Percentiles rank a stretch among this genome's conserved stretches.
Conservation (phyloP, 2,797 vertebrate genomes). For the Morelia viridis region DNA sequence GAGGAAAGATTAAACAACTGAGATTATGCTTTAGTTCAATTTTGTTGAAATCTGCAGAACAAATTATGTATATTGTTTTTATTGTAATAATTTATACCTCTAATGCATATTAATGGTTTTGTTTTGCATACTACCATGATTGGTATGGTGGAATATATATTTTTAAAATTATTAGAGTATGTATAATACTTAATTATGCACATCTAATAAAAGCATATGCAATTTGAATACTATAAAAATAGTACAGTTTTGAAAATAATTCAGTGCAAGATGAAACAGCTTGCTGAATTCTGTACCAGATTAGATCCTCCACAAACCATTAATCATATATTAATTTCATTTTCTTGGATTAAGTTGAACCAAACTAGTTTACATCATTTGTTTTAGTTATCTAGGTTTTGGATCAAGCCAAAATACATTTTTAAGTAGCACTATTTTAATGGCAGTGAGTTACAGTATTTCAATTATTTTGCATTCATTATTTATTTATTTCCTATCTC, state of each 20-base stretch:
- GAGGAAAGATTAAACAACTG: background rate
- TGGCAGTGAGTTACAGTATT: background rate
- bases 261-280: background rate
- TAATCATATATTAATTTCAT: background rate
- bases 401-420: background rate
- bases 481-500: background rate
- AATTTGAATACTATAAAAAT: constrained; percentile 25
- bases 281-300: background rate
- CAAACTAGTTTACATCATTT: background rate
- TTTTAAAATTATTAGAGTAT: constrained; percentile 27
- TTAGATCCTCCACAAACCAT: background rate
- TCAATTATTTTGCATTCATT: background rate
- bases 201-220: constrained; percentile 25
- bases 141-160: background rate
- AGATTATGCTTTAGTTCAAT: constrained; percentile 20
- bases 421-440: constrained; percentile 16
- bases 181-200: constrained; percentile 23
- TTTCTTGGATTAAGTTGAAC: background rate
- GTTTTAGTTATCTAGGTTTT: background rate
- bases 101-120: background rate
- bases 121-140: background rate
- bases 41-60: background rate
- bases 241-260: background rate
- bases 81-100: constrained; percentile 2
- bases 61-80: background rate